These are phyloP conservation scores for Neria commutata DNA, from an alignment of 2,888 invertebrate genomes.

Conservation along the genomic window DNA sequence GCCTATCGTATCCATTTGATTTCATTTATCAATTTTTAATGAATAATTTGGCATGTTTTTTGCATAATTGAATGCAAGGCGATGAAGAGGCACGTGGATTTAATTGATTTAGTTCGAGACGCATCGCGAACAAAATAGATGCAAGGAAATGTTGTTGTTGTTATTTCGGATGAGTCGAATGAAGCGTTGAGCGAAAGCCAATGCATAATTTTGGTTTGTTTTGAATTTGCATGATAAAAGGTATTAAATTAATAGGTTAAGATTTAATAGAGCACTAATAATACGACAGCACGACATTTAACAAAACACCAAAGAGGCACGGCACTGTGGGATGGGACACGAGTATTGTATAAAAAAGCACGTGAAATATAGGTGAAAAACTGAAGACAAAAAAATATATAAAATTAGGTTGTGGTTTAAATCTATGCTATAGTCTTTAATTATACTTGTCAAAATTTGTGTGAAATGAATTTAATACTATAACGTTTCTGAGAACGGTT, in stretches of 20 bases:
- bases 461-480: no score
- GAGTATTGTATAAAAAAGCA: conserved; percentile 33
- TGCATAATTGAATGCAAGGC: conserved; percentile 2
- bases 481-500: no score
- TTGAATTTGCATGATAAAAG: no score
- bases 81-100: background rate
- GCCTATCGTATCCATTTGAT: conserved; percentile 61
- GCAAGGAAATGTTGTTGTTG: conserved; percentile 41
- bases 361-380: conserved; percentile 31
- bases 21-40: conserved; percentile 28
- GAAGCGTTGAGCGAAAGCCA: background rate
- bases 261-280: no score
- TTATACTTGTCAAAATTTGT: no score
- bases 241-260: no score
- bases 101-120: background rate
- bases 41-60: background rate
- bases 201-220: no score
- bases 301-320: no score
- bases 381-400: conserved; percentile 32
- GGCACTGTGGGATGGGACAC: no score
- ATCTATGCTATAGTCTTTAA: no score
- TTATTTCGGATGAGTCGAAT: background rate
- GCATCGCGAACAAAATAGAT: conserved; percentile 30
- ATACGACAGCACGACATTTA: no score
- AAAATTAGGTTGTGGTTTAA: no score